These are phyloP conservation scores for Sternarchorhynchus goeldii DNA, from an alignment of 2,797 vertebrate genomes.

Conservation along the genomic window DNA sequence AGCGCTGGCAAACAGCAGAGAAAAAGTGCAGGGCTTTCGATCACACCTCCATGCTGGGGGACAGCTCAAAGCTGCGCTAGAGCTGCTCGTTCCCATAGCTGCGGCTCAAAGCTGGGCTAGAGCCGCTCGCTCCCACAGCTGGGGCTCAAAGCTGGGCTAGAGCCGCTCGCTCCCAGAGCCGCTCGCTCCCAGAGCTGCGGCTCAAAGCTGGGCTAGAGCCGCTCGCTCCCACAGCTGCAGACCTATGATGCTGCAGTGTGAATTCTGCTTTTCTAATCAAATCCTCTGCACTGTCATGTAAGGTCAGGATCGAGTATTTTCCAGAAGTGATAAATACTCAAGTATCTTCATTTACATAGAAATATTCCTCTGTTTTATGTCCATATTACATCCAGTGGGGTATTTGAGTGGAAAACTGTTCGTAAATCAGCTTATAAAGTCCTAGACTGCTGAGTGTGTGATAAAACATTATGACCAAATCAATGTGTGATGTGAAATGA, in stretches of 20 bases:
- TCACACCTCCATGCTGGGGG: slow-evolving; percentile 35
- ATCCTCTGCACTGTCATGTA: slow-evolving; percentile 2
- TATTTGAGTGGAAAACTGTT: background rate
- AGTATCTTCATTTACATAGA: too few relatives aligned
- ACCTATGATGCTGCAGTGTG: background rate
- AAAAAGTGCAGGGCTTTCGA: slow-evolving; percentile 31
- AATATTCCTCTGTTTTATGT: too few relatives aligned
- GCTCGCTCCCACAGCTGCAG: background rate
- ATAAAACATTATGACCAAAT: too few relatives aligned
- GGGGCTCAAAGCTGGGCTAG: too few relatives aligned
- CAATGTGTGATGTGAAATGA: too few relatives aligned
- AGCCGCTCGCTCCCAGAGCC: too few relatives aligned
- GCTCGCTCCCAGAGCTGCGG: background rate
- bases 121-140: too few relatives aligned
- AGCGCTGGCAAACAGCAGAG: slow-evolving; percentile 38
- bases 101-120: too few relatives aligned
- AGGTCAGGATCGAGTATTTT: slow-evolving; percentile 7
- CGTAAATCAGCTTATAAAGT: background rate
- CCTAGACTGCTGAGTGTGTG: background rate
- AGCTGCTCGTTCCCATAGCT: slow-evolving; percentile 14
- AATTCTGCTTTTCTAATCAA: slow-evolving; percentile 37
- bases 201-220: slow-evolving; percentile 38
- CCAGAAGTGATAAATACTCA: background rate
- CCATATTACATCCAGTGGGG: too few relatives aligned
- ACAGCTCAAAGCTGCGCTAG: slow-evolving; percentile 42